phyloP scores from a whole-genome alignment of 2,113 vertebrate genomes.

The Galeopterus variegatus region DNA sequence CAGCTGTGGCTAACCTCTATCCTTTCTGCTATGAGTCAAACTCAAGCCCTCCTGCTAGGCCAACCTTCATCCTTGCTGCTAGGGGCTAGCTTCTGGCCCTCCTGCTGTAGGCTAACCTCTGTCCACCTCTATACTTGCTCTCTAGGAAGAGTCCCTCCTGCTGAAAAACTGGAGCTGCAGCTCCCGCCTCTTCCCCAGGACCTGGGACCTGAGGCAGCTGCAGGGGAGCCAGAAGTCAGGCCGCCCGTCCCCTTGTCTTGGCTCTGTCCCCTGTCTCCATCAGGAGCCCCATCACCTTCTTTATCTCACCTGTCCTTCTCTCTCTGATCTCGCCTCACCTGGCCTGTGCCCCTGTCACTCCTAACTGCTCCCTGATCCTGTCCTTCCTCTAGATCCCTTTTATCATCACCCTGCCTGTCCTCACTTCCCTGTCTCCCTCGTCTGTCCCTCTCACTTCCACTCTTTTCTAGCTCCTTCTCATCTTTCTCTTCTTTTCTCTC shows the following conservation, averaged over 20 bases:
- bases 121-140: background rate
- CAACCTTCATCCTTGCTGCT: background rate
- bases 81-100: background rate
- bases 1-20: background rate
- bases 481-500: background rate
- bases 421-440: background rate
- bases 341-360: background rate
- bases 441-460: background rate
- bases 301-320: background rate
- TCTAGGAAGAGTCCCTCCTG: slow-evolving; percentile 49
- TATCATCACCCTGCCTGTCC: background rate
- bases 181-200: background rate
- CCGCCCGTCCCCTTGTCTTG: background rate
- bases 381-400: background rate
- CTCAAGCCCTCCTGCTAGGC: accelerated
- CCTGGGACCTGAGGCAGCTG: background rate
- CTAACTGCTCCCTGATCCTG: background rate
- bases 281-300: background rate
- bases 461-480: background rate
- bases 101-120: background rate
- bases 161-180: background rate
- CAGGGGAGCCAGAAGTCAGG: background rate
- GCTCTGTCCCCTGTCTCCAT: background rate
- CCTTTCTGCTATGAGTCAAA: background rate
- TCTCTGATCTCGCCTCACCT: background rate